Conservation (phyloP, 2,888 invertebrate species). For the Oxystoma pomonae region DNA sequence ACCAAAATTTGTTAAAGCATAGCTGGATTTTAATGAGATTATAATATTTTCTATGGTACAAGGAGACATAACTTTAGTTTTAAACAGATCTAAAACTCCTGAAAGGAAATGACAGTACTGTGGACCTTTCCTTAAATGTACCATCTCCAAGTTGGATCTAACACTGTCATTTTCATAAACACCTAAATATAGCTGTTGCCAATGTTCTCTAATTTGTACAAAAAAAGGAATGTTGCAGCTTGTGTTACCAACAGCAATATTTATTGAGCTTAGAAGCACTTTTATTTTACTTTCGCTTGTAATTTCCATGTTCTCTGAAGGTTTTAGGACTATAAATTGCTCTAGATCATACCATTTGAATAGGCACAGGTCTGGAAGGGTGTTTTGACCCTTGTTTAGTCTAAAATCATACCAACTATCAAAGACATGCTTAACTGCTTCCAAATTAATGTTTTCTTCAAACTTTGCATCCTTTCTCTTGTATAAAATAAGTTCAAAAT, state of each 20-base stretch:
- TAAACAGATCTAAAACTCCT: constrained; percentile 81
- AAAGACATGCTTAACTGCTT: constrained; percentile 43
- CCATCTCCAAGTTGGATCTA: constrained; percentile 84
- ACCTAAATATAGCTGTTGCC: constrained; percentile 79
- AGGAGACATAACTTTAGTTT: constrained; percentile 76
- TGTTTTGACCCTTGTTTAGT: constrained; percentile 40
- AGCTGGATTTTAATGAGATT: constrained; percentile 74
- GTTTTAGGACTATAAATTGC: constrained; percentile 74
- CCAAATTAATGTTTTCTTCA: constrained; percentile 30
- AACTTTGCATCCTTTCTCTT: constrained; percentile 36
- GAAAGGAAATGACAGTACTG: constrained; percentile 78
- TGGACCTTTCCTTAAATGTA: constrained; percentile 77
- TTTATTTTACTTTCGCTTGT: constrained; percentile 70
- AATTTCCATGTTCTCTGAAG: constrained; percentile 55
- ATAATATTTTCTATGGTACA: constrained; percentile 58
- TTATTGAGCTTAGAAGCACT: constrained; percentile 73
- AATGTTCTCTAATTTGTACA: constrained; percentile 77
- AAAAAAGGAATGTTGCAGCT: constrained; percentile 81
- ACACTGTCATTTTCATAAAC: constrained; percentile 70
- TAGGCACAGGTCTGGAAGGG: constrained; percentile 39
- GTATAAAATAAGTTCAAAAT: constrained; percentile 47
- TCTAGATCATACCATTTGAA: constrained; percentile 76
- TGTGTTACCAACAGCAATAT: constrained; percentile 78
- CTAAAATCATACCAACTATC: constrained; percentile 59
- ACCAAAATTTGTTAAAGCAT: constrained; percentile 51